These are phyloP conservation scores for Agrotis clavis DNA, from an alignment of 2,888 invertebrate species.

Conservation along the genomic window DNA sequence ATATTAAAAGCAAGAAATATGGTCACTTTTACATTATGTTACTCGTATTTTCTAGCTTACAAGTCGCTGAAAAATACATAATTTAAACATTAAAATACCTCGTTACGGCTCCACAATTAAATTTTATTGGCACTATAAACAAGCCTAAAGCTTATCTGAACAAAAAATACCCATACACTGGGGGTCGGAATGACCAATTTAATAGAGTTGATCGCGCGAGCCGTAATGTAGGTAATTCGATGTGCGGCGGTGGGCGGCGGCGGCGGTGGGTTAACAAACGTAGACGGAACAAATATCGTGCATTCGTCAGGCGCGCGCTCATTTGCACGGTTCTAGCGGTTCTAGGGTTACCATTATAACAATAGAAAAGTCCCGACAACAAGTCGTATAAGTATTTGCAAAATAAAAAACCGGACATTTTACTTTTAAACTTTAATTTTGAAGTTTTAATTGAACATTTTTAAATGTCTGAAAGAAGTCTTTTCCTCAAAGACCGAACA, in stretches of 20 bases:
- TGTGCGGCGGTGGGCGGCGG: constrained; percentile 51
- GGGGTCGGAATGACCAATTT: constrained; percentile 72
- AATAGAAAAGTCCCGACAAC: neutral
- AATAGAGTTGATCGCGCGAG: constrained; percentile 67
- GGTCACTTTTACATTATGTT: neutral
- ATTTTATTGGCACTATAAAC: constrained; percentile 62
- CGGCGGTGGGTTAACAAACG: constrained; percentile 73
- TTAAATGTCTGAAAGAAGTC: neutral
- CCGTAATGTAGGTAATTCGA: constrained; percentile 61
- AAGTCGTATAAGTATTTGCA: too few relatives aligned
- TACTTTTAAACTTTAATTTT: too few relatives aligned
- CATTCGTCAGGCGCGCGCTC: constrained; percentile 78
- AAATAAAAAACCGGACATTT: too few relatives aligned
- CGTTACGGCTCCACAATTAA: constrained; percentile 60
- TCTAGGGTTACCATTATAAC: neutral
- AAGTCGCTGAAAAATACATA: constrained; percentile 42
- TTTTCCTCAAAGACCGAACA: neutral
- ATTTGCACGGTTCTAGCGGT: constrained; percentile 76
- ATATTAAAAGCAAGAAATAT: constrained; percentile 8
- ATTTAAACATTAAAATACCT: constrained; percentile 60
- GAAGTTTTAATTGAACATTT: neutral
- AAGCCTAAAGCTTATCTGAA: constrained; percentile 60
- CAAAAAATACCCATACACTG: constrained; percentile 66
- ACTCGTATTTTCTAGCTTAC: constrained; percentile 19
- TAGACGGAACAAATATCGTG: constrained; percentile 78